Conservation (phyloP, 1,140 invertebrate genomes). For the Pararge aegeria region DNA sequence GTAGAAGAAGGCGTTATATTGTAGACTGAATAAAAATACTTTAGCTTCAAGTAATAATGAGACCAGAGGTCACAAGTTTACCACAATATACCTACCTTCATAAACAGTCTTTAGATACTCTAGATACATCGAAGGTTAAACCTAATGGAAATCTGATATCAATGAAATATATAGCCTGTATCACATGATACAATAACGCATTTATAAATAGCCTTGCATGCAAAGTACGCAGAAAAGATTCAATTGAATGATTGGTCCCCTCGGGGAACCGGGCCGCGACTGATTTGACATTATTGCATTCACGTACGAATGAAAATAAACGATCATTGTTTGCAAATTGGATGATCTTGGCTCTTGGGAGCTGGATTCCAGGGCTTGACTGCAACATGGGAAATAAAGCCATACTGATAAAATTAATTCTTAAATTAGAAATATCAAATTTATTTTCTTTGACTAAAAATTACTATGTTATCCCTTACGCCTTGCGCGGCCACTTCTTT, state of each 20-base stretch:
- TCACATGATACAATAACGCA: conserved; percentile 7
- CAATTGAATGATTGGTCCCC: conserved; percentile 55
- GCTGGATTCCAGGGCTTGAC: not conserved
- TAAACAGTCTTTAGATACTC: too few species aligned
- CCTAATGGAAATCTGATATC: not conserved
- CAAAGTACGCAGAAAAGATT: conserved; percentile 25
- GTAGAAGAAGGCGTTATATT: too few species aligned
- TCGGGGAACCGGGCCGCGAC: conserved; percentile 22
- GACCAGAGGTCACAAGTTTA: too few species aligned
- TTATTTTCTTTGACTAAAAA: too few species aligned
- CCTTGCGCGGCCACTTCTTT: too few species aligned
- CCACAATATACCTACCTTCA: too few species aligned
- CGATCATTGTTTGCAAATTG: conserved; percentile 33
- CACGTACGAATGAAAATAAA: conserved; percentile 20
- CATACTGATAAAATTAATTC: too few species aligned
- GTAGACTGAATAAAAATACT: too few species aligned
- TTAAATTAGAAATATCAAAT: too few species aligned
- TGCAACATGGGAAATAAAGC: not conserved
- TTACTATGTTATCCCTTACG: too few species aligned
- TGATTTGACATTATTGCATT: conserved; percentile 26
- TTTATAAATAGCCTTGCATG: conserved; percentile 21
- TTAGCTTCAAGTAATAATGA: too few species aligned
- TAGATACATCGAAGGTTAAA: not conserved
- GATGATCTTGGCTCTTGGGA: not conserved
- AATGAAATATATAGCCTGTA: not conserved